Evolutionary conservation across 2,797 vertebrate species (phyloP).

Genomic region (Ispidina lecontei): DNA sequence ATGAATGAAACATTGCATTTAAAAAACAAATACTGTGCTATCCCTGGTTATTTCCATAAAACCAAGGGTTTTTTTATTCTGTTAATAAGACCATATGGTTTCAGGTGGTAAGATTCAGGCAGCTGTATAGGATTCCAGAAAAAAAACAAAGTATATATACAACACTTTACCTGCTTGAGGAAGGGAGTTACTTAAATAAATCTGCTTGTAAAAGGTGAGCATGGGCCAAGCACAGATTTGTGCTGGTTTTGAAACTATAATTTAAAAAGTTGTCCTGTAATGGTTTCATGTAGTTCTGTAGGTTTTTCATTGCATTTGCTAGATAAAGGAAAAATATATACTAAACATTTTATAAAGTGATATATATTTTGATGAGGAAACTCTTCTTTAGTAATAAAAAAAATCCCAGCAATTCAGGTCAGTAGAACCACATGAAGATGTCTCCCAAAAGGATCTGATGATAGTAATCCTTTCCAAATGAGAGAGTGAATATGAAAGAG

Average conservation of each 20-base stretch:
- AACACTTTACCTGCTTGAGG: not conserved
- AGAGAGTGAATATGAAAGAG: not conserved
- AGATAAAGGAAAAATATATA: not conserved
- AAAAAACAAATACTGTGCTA: not conserved
- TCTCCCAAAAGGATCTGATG: not conserved
- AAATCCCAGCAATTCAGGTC: not conserved
- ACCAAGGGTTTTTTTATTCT: not conserved
- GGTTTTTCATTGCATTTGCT: not conserved
- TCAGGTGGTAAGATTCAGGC: not conserved
- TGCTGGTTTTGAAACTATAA: not conserved
- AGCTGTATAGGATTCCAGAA: not conserved
- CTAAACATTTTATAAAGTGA: not conserved
- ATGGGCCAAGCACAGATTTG: not conserved
- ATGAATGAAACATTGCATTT: not conserved
- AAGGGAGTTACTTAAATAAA: conserved; percentile 11
- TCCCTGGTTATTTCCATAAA: not conserved
- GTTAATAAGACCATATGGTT: not conserved
- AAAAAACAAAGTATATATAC: not conserved
- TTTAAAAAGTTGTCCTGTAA: not conserved
- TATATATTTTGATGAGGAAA: not conserved
- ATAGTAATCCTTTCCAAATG: not conserved
- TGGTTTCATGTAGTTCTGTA: not conserved
- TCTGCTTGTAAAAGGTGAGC: not conserved
- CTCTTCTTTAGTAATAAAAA: not conserved
- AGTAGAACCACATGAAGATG: not conserved